Evolutionary conservation across 2,797 vertebrate genomes (phyloP).

Genomic region (Diplodus puntazzo): DNA sequence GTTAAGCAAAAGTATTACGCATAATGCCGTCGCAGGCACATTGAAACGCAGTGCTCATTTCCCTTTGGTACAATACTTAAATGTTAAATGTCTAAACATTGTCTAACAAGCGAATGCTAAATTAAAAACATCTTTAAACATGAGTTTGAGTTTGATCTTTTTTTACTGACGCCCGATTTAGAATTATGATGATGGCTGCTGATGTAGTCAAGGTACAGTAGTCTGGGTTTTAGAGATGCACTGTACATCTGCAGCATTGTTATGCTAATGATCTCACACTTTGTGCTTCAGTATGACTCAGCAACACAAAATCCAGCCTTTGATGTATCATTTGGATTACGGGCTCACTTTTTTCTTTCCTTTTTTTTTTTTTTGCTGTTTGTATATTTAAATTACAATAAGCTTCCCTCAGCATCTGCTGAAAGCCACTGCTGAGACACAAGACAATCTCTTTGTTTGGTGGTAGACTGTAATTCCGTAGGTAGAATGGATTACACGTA

Average conservation of each 20-base stretch:
- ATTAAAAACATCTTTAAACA: constrained; percentile 63
- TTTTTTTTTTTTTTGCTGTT: constrained; percentile 19
- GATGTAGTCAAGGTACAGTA: background rate
- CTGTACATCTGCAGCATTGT: background rate
- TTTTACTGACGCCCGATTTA: background rate
- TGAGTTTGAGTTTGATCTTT: constrained; percentile 13
- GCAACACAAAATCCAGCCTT: constrained; percentile 25
- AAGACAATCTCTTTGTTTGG: constrained; percentile 8
- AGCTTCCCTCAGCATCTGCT: constrained; percentile 11
- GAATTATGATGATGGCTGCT: background rate
- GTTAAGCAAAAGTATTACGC: constrained; percentile 20
- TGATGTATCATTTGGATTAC: constrained; percentile 38
- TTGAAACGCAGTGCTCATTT: constrained; percentile 24
- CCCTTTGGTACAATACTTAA: constrained; percentile 44
- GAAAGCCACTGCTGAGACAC: constrained; percentile 1
- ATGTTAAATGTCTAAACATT: constrained; percentile 58
- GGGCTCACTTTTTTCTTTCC: background rate
- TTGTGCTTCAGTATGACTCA: constrained; percentile 30
- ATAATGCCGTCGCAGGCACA: constrained; percentile 4
- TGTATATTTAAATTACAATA: constrained; percentile 38
- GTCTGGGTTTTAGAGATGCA: background rate
- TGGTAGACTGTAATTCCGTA: too few species aligned
- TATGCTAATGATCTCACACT: constrained; percentile 20
- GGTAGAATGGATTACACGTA: too few species aligned
- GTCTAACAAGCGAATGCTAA: constrained; percentile 61